phyloP scores from a whole-genome alignment of 2,797 vertebrate genomes.

The Macropus fuliginosus region DNA sequence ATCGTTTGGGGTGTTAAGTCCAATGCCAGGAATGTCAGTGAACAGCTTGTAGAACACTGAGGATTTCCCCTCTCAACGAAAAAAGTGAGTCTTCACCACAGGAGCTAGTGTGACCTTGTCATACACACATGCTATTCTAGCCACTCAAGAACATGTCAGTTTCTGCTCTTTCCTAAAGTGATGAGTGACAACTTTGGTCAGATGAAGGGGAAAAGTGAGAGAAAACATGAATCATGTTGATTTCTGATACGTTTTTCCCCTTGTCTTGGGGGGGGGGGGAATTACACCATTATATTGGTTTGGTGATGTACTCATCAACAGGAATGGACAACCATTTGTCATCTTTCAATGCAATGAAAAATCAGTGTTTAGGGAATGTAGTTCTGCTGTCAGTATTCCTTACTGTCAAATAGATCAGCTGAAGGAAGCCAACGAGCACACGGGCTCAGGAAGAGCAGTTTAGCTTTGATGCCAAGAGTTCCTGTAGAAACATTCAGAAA shows the following conservation, averaged over 20 bases:
- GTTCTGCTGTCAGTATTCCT: conserved; percentile 72
- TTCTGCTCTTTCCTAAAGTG: conserved; percentile 59
- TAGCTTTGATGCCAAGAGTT: conserved; percentile 29
- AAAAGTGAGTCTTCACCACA: conserved; percentile 26
- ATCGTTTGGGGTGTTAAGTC: conserved; percentile 70
- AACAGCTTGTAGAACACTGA: conserved; percentile 57
- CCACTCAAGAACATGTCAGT: conserved; percentile 28
- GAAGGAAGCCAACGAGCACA: conserved; percentile 63
- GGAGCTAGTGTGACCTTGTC: conserved; percentile 56
- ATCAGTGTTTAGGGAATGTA: conserved; percentile 72
- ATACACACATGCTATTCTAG: conserved; percentile 41
- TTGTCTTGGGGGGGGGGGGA: conserved; percentile 66
- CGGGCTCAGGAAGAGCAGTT: conserved; percentile 59
- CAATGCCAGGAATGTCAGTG: conserved; percentile 66
- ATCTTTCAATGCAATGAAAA: conserved; percentile 76
- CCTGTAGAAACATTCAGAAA: conserved; percentile 18
- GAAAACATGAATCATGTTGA: conserved; percentile 66
- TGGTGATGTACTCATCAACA: conserved; percentile 72
- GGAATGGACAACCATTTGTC: conserved; percentile 81
- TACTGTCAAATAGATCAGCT: conserved; percentile 74
- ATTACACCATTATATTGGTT: conserved; percentile 72
- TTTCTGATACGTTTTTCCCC: conserved; percentile 58
- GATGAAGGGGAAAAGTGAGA: conserved; percentile 73
- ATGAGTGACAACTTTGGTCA: conserved; percentile 74
- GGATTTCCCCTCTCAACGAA: conserved; percentile 46